Evolutionary conservation across 2,797 vertebrate species (phyloP).

Genomic region (Echeneis naucrates): DNA sequence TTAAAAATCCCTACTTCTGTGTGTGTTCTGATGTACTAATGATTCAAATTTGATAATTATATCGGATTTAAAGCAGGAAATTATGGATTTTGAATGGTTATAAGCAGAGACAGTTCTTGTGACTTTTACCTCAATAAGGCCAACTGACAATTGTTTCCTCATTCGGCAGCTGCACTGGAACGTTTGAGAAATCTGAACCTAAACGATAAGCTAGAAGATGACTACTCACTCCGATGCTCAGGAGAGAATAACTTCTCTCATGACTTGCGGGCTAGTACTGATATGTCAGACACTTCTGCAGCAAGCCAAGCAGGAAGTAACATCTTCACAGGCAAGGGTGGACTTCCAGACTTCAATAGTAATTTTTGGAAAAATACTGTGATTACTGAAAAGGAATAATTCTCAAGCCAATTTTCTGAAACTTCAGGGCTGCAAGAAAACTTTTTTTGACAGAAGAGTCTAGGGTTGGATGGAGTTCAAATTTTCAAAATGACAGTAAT

Average conservation of each 20-base stretch:
- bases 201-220: not conserved
- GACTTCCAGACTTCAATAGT: slow-evolving; percentile 9
- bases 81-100: not conserved
- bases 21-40: not conserved
- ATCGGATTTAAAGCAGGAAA: not conserved
- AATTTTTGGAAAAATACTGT: slow-evolving; percentile 29
- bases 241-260: not conserved
- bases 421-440: slow-evolving; percentile 6
- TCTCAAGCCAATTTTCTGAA: slow-evolving; percentile 14
- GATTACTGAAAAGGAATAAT: slow-evolving; percentile 31
- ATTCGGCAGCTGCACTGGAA: not conserved
- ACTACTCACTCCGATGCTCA: not conserved
- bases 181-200: not conserved
- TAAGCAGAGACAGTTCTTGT: not conserved
- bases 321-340: not conserved
- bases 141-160: slow-evolving; percentile 12
- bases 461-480: not conserved
- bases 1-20: not conserved
- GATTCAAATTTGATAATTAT: not conserved
- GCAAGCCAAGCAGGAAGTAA: not conserved
- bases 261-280: not conserved
- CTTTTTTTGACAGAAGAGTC: slow-evolving; percentile 3
- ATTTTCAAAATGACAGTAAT: slow-evolving; percentile 1
- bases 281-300: not conserved
- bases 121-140: slow-evolving; percentile 9